Conservation (phyloP, 2,888 invertebrate genomes). For the Rotaria magnacalcarata region DNA sequence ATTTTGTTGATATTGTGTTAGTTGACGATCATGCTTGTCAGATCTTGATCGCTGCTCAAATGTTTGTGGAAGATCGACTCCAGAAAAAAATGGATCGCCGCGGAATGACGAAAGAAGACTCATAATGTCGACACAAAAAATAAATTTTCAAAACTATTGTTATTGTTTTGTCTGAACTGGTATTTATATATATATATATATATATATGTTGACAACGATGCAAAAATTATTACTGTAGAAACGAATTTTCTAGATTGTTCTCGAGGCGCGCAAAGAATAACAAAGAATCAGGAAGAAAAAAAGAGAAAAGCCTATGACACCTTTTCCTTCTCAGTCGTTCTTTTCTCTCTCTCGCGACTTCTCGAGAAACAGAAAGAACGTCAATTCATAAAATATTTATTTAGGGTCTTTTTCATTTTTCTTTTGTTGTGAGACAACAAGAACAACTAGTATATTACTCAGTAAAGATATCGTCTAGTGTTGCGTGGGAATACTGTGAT, state of each 20-base stretch:
- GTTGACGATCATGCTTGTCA: no score
- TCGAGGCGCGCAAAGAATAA: not conserved
- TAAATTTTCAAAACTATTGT: not conserved
- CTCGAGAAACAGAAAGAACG: not conserved
- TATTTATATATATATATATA: not conserved
- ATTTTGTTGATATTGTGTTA: not conserved
- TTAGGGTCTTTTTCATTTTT: not conserved
- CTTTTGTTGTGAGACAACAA: not conserved
- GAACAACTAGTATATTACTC: not conserved
- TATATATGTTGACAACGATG: not conserved
- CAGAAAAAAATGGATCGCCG: conserved; percentile 15
- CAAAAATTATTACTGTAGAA: not conserved
- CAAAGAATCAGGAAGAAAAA: not conserved
- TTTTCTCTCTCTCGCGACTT: not conserved
- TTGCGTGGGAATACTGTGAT: not conserved
- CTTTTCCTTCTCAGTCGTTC: not conserved
- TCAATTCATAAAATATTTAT: not conserved
- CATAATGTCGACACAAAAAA: not conserved
- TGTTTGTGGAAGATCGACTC: not conserved
- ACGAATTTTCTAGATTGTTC: not conserved
- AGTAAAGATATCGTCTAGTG: not conserved
- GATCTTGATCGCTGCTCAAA: not conserved
- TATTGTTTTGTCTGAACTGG: not conserved
- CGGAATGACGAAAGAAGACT: not conserved
- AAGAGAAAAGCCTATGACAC: no score